Evolutionary conservation across 37 sponge, comb jelly and placozoan genomes (phyloP).

Genomic region (Mnemiopsis leidyi): DNA sequence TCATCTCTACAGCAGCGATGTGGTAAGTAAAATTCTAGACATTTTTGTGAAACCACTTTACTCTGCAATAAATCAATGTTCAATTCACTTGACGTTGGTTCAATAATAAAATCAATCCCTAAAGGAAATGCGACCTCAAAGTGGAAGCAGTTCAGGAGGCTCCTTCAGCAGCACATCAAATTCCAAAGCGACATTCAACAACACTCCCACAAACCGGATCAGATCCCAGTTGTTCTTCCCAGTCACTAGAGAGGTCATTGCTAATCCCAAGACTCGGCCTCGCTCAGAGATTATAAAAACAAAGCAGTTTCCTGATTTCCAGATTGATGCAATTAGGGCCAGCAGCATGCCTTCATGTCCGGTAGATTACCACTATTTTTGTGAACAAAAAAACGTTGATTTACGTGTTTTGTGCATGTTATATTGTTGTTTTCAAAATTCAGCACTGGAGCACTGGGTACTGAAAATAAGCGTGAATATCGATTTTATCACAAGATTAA

Average conservation of each 20-base stretch:
- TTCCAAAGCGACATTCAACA: not conserved
- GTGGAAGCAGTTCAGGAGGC: slow-evolving; percentile 60
- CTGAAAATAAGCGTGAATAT: no score
- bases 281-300: not conserved
- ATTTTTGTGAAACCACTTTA: no score
- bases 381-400: not conserved
- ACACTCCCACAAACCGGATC: not conserved
- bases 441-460: no score
- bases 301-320: not conserved
- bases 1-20: slow-evolving; percentile 6
- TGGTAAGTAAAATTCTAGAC: slow-evolving; percentile 40
- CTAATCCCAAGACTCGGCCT: no score
- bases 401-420: not conserved
- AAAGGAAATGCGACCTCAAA: slow-evolving; percentile 40
- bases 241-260: not conserved
- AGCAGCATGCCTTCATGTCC: not conserved
- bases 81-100: no score
- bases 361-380: not conserved
- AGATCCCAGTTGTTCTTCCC: not conserved
- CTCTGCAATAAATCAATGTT: no score
- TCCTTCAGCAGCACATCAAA: slow-evolving; percentile 5
- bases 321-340: not conserved
- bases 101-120: not conserved
- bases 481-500: not conserved
- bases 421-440: not conserved